A percentile compares a stretch with the other conserved stretches of the same genome.
These are phyloP conservation scores for Tipula vernalis DNA, from an alignment of 2,888 invertebrate genomes.

Conservation along the genomic window DNA sequence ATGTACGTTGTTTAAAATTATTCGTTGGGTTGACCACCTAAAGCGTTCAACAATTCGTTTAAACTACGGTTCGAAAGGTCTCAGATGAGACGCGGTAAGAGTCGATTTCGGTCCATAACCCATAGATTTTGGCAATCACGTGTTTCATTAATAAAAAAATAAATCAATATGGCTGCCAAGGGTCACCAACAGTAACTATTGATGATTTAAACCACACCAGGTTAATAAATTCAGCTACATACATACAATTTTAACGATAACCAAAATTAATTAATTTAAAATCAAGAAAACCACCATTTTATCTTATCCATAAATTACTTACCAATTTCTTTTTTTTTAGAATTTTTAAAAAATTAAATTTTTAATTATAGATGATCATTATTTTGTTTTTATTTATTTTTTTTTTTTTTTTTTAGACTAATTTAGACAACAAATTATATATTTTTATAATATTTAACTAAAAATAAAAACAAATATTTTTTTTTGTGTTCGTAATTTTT, in stretches of 20 bases:
- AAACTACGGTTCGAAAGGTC: no score
- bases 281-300: not conserved
- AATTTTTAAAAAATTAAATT: not conserved
- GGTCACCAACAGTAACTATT: no score
- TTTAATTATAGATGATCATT: not conserved
- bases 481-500: not conserved
- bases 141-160: no score
- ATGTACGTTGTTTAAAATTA: no score
- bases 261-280: not conserved
- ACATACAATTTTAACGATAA: not conserved
- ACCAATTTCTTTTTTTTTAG: not conserved
- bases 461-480: constrained; percentile 8
- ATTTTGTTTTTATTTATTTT: not conserved
- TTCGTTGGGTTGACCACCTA: no score
- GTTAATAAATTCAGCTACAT: not conserved
- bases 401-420: not conserved
- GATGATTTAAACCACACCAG: no score
- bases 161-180: no score
- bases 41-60: no score
- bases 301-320: not conserved
- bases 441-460: constrained; percentile 7
- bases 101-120: no score
- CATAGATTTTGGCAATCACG: no score
- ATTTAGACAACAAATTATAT: constrained; percentile 7
- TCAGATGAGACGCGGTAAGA: no score